Conservation (phyloP, 1,140 invertebrate genomes). For the Cyphomyrmex costatus region DNA sequence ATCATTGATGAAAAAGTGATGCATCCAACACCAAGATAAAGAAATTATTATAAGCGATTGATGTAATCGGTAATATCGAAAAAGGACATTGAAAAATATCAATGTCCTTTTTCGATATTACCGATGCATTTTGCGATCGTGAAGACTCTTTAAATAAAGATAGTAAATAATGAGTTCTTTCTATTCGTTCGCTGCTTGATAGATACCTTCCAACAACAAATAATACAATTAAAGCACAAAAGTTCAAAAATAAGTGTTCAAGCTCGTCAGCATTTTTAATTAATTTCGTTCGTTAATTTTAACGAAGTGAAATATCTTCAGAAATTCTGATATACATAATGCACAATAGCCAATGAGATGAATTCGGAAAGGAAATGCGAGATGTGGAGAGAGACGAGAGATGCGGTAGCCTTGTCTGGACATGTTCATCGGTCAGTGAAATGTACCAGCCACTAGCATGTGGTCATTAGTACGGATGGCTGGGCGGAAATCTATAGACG, state of each 20-base stretch:
- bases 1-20: too few species aligned
- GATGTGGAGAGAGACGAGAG: constrained; percentile 15
- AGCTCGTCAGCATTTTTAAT: constrained; percentile 45
- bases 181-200: neutral
- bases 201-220: constrained; percentile 24
- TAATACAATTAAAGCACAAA: constrained; percentile 46
- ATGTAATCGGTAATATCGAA: too few species aligned
- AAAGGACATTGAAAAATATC: too few species aligned
- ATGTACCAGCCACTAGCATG: constrained; percentile 61
- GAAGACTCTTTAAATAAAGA: too few species aligned
- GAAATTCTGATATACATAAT: constrained; percentile 36
- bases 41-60: too few species aligned
- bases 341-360: neutral
- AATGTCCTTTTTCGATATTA: neutral
- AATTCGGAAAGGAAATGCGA: constrained; percentile 38
- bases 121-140: neutral
- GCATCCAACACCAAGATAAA: too few species aligned
- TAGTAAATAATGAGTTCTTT: constrained; percentile 30
- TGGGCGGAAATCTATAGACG: constrained; percentile 64
- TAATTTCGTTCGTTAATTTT: constrained; percentile 50
- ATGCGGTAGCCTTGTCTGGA: constrained; percentile 61
- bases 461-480: constrained; percentile 69
- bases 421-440: constrained; percentile 72
- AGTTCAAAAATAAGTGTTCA: neutral
- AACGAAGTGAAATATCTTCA: constrained; percentile 7